Evolutionary conservation across 2,888 invertebrate genomes (phyloP), one percentile per base, ranked within the genome.

Genomic region (Odontocerum albicorne): DNA sequence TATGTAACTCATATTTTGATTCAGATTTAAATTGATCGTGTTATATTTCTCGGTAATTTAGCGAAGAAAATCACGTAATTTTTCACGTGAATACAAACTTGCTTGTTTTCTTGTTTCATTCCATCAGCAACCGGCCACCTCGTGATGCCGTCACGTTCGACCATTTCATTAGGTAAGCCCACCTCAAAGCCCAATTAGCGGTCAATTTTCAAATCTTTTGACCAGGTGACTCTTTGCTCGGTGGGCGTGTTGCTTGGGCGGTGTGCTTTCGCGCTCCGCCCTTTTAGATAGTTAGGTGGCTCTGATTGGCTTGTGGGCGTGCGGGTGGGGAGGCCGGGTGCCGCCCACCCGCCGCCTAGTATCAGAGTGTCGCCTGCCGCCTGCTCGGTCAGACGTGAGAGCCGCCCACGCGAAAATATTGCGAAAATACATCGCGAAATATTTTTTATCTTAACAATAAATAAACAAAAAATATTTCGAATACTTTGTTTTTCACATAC

Each of bases 221-320:
- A 19, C 36, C 39, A 47, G 38, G 47, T 47, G 33, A 35, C 39
- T 33, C 32, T 43, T 33, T 16, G 27, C 31, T 43, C n/a, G 40
- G 40, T 57, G 52, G 59, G 55, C 59, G 55, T 44, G 56, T 15
- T 49, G 47, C 49, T 19, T 35, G 49, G 36, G 47, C 40, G 49
- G 49, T 19, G 19, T n/a, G 8, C 19, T 21, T 12, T 15, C 20
- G 10, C 13, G 31, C 42, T 47, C 38, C 45, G 52, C 56, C 49
- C 47, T 8, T 12, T 22, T 8, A 7, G 31, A 43, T 49, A 36
- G 6, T 27, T 10, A n/a, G 31, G 33, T 17, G 40, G 49, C 17
- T 49, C 31, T 21, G 50, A 51, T 55, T 58, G 58, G 55, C 17
- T 44, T 13, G 17, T 10, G 21, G 33, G 10, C n/a, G 16, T 8